A percentile compares a stretch with the other conserved stretches of the same genome.
Conservation (phyloP, 1,140 invertebrate species). For the Potamilus streckersoni region DNA sequence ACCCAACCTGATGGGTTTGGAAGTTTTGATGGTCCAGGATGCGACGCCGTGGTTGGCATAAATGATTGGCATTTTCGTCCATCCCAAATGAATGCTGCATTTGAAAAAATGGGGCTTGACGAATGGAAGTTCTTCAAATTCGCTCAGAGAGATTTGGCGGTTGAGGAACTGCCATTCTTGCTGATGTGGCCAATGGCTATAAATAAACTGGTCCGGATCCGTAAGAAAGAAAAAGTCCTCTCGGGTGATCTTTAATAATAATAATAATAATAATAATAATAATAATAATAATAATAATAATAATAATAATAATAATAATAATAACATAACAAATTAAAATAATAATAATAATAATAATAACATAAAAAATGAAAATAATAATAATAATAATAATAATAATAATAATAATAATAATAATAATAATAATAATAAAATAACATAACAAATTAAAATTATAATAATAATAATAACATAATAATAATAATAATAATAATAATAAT, state of each 20-base stretch:
- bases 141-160: conserved; percentile 48
- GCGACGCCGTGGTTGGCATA: conserved; percentile 17
- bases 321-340: background rate
- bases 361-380: too few species aligned
- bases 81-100: conserved; percentile 39
- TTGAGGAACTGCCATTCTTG: conserved; percentile 65
- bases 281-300: background rate
- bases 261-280: conserved; percentile 1
- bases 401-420: background rate
- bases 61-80: conserved; percentile 27
- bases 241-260: conserved; percentile 7
- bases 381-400: background rate
- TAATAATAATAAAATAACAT: background rate
- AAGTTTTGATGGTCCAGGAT: conserved; percentile 23
- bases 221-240: conserved; percentile 69
- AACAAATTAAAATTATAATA: too few species aligned
- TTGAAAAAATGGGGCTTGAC: conserved; percentile 68
- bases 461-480: background rate
- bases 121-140: conserved; percentile 67
- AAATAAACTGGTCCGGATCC: conserved; percentile 65
- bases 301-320: background rate
- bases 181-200: conserved; percentile 66
- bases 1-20: conserved; percentile 27
- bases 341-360: background rate
- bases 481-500: background rate